Base-by-base conservation (phyloP, 1,140 invertebrate genomes). In the Zaprionus lachaisei region DNA sequence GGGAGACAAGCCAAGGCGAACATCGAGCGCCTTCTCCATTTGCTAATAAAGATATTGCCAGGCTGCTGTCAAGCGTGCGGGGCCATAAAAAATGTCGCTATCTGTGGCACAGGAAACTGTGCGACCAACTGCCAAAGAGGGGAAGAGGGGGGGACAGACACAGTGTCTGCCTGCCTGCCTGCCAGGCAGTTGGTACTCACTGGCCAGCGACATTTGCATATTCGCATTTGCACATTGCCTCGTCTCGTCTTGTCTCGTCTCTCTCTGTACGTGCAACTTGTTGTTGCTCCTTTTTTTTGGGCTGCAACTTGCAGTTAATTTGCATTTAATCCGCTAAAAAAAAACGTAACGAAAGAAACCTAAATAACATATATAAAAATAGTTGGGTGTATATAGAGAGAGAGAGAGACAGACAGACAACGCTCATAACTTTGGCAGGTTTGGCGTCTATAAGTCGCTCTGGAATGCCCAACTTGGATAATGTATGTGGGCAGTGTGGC, bases 41-140 rank as follows among this genome's bases (percentile, higher is more conserved):
- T 55, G 84, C 81, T 87, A 87, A 87, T 87, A 87, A 87, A 87
- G 84, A 84, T 89, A 87, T 87, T 84, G 67, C 75, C 73, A 63
- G 71, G 54, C 58, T 49, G 56, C 34, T 77, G 74, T 76, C 68
- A 71, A 55, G 44, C 68, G 38, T 60, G 44, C 68, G 57, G 61
- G 74, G 68, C 77, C 61, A 83, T 87, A 87, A 80, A 87, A 85
- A 85, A 84, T 86, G 80, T 86, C 77, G 83, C 83, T 87, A 87
- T 87, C 84, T 87, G 84, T 76, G 83, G 71, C 83, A 87, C 83
- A 87, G 83, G 83, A 87, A 89, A 79, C 84, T 28, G 60, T 61
- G 34, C 56, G 41, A 14, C 57, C 47, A 24, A 51, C 47, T 51
- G 47, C n/a, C n/a, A 4, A 34, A 34, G 20, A 2, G 20, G 6